Evolutionary conservation across 2,888 invertebrate genomes (phyloP).

Genomic region (Xestia rhomboidea): DNA sequence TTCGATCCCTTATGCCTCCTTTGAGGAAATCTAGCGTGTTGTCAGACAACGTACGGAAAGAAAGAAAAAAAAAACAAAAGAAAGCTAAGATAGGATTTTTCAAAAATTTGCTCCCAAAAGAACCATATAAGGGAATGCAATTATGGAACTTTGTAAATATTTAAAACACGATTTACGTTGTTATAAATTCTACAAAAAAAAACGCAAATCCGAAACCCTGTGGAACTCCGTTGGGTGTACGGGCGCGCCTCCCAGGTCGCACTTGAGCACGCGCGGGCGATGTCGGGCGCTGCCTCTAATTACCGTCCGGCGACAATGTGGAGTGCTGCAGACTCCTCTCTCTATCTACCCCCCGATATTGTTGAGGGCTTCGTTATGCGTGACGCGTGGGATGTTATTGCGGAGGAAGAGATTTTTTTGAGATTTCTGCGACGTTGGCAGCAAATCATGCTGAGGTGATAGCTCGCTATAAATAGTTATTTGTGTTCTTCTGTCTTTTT

Average conservation of each 20-base stretch:
- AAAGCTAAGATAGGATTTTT: no score
- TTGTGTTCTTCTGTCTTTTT: neutral
- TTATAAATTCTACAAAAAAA: constrained; percentile 3
- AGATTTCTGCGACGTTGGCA: neutral
- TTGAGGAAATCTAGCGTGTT: no score
- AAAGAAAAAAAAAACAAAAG: no score
- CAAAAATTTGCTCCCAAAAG: no score
- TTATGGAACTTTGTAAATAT: no score
- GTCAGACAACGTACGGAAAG: no score
- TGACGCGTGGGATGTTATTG: constrained; percentile 53
- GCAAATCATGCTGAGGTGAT: neutral
- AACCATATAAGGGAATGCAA: no score
- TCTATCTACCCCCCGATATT: constrained; percentile 60
- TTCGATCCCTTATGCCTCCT: no score
- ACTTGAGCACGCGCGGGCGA: constrained; percentile 68
- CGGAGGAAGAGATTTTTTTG: constrained; percentile 1
- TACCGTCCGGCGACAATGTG: constrained; percentile 72
- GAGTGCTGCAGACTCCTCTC: constrained; percentile 64
- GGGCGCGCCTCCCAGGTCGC: constrained; percentile 53
- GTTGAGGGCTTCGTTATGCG: constrained; percentile 65
- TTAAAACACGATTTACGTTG: neutral
- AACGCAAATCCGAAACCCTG: neutral
- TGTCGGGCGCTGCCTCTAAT: constrained; percentile 76
- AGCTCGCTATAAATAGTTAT: neutral
- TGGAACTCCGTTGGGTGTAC: constrained; percentile 51